phyloP scores from a whole-genome alignment of 1,140 invertebrate species.

The Protaetia brevitarsis region DNA sequence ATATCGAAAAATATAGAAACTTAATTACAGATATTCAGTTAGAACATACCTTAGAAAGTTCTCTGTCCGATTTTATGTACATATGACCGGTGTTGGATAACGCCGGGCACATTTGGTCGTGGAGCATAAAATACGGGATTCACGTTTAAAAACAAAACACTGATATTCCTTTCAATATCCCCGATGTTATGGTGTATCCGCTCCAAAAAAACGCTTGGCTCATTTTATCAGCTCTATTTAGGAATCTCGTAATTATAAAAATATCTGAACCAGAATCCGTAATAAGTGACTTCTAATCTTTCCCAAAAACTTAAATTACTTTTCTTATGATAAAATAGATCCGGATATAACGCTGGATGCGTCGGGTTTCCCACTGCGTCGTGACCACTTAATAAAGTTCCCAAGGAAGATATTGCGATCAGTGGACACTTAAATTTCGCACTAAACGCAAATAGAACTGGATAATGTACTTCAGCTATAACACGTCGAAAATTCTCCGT shows the following conservation, averaged over 20 bases:
- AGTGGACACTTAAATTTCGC: slow-evolving; percentile 35
- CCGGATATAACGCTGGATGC: slow-evolving; percentile 49
- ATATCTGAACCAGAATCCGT: slow-evolving; percentile 33
- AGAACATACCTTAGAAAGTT: slow-evolving; percentile 22
- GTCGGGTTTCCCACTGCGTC: slow-evolving; percentile 45
- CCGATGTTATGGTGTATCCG: slow-evolving; percentile 27
- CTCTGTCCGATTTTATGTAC: slow-evolving; percentile 16
- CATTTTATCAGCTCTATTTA: slow-evolving; percentile 18
- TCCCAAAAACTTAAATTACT: slow-evolving; percentile 41
- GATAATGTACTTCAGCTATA: slow-evolving; percentile 38
- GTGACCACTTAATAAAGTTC: slow-evolving; percentile 11
- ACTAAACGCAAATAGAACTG: slow-evolving; percentile 32
- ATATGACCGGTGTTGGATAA: slow-evolving; percentile 26
- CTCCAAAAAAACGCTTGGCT: slow-evolving; percentile 25
- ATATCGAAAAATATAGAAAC: too few species aligned
- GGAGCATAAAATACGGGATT: slow-evolving; percentile 20
- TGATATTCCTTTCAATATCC: slow-evolving; percentile 27
- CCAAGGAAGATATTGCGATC: slow-evolving; percentile 34
- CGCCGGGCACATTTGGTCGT: slow-evolving; percentile 18
- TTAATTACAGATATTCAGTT: too few species aligned
- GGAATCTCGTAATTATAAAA: slow-evolving; percentile 34
- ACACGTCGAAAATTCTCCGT: slow-evolving; percentile 41
- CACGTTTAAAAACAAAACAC: slow-evolving; percentile 25
- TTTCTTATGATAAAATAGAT: slow-evolving; percentile 41
- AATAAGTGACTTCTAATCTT: slow-evolving; percentile 39